Evolutionary conservation across 2,797 vertebrate genomes (phyloP).

Genomic region (Enteromius anoplus): DNA sequence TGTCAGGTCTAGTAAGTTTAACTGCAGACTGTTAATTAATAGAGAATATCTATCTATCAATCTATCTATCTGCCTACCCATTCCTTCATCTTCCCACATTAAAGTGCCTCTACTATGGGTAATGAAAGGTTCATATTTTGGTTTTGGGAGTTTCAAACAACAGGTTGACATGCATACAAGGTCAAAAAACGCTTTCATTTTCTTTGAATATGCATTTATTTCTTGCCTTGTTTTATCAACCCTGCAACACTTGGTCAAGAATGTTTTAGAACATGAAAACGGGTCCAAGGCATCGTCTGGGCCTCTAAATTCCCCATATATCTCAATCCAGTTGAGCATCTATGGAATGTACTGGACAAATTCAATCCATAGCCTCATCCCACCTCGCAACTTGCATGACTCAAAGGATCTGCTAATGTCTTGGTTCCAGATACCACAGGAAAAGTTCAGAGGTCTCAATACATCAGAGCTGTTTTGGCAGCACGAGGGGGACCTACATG

Average conservation of each 20-base stretch:
- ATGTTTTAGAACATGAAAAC: not conserved
- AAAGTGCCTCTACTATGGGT: too few species aligned
- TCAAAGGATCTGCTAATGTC: not conserved
- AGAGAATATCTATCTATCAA: not conserved
- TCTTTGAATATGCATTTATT: too few species aligned
- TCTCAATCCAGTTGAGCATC: not conserved
- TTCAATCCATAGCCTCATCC: not conserved
- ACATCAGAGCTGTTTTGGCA: not conserved
- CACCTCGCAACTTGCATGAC: not conserved
- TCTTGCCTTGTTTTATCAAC: too few species aligned
- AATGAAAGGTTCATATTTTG: too few species aligned
- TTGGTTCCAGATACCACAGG: not conserved
- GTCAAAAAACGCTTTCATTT: too few species aligned
- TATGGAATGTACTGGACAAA: not conserved
- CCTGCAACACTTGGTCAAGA: not conserved
- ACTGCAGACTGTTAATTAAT: not conserved
- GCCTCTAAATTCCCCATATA: not conserved
- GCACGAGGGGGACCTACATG: not conserved
- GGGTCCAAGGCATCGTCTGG: not conserved
- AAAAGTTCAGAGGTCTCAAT: not conserved
- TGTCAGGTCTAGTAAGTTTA: conserved; percentile 5
- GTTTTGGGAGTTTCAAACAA: too few species aligned
- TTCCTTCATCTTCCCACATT: not conserved
- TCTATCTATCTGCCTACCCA: not conserved
- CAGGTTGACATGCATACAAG: too few species aligned